Percentiles rank a stretch among this genome's conserved stretches.
phyloP scores from a whole-genome alignment of 1,140 invertebrate species.

The Megathymus violae region DNA sequence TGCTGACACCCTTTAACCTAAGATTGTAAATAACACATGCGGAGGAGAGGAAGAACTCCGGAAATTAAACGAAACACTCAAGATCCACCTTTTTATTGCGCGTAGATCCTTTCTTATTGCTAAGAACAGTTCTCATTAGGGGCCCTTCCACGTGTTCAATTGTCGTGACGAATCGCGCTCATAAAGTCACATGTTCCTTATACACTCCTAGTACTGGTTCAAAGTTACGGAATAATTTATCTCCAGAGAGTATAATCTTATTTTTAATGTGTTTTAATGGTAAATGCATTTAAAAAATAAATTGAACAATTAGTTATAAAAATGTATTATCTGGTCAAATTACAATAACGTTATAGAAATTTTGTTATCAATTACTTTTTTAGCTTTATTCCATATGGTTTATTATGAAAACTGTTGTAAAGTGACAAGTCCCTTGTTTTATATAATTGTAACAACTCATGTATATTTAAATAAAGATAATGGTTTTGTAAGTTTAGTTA shows the following conservation, averaged over 20 bases:
- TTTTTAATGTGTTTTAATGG: too few species aligned
- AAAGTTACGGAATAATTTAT: slow-evolving; percentile 58
- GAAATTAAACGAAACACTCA: slow-evolving; percentile 58
- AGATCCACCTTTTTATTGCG: slow-evolving; percentile 58
- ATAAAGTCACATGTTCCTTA: slow-evolving; percentile 73
- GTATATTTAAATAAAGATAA: too few species aligned
- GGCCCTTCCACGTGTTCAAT: slow-evolving; percentile 68
- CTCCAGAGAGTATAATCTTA: slow-evolving; percentile 27
- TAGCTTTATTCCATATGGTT: too few species aligned
- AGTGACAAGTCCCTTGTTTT: too few species aligned
- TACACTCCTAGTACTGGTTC: slow-evolving; percentile 46
- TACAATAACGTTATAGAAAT: too few species aligned
- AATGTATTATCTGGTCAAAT: too few species aligned
- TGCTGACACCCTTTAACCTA: slow-evolving; percentile 15
- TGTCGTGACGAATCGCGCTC: slow-evolving; percentile 77
- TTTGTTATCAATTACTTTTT: too few species aligned
- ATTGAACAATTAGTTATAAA: too few species aligned
- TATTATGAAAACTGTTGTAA: too few species aligned
- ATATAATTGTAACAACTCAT: too few species aligned
- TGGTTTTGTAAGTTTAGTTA: too few species aligned
- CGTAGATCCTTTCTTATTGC: slow-evolving; percentile 37
- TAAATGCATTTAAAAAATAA: too few species aligned
- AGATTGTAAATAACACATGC: slow-evolving; percentile 23
- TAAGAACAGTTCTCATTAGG: slow-evolving; percentile 57
- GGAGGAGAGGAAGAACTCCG: slow-evolving; percentile 35